Conservation (phyloP, 2,888 invertebrate species). For the Nymphalis polychloros region DNA sequence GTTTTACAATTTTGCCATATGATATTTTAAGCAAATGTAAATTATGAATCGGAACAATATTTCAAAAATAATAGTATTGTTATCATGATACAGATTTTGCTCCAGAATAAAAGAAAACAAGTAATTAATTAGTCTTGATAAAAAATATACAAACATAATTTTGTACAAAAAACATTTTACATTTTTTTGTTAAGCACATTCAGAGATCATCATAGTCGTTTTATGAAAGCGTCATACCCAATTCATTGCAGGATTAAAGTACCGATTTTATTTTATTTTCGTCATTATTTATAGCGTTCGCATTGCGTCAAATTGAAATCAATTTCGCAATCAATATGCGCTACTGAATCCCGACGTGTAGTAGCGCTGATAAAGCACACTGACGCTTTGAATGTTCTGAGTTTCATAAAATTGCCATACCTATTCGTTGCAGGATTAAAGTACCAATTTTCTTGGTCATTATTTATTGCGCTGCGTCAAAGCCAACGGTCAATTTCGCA, state of each 20-base stretch:
- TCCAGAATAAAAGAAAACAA: too few relatives aligned
- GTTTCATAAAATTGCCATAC: slow-evolving; percentile 10
- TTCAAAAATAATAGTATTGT: too few relatives aligned
- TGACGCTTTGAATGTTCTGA: background rate
- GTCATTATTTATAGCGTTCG: slow-evolving; percentile 12
- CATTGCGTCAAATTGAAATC: slow-evolving; percentile 15
- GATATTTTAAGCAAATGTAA: too few relatives aligned
- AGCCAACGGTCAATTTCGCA: slow-evolving; percentile 56
- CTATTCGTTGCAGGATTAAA: slow-evolving; percentile 13
- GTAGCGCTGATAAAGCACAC: slow-evolving; percentile 9
- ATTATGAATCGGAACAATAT: too few relatives aligned
- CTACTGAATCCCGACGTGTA: slow-evolving; percentile 3
- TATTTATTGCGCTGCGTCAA: slow-evolving; percentile 56
- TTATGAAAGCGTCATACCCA: slow-evolving; percentile 3
- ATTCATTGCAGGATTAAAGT: slow-evolving; percentile 9
- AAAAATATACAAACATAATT: too few relatives aligned
- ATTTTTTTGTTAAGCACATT: background rate
- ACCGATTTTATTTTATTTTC: slow-evolving; percentile 11
- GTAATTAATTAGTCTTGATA: too few relatives aligned
- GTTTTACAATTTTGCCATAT: too few relatives aligned
- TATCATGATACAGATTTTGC: background rate
- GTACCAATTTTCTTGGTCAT: slow-evolving; percentile 13
- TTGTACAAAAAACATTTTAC: too few relatives aligned
- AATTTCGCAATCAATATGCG: slow-evolving; percentile 10
- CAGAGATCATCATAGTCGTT: background rate